Evolutionary conservation across 2,888 invertebrate genomes (phyloP), one percentile per base, ranked within the genome.

Genomic region (Athripsodes cinereus): DNA sequence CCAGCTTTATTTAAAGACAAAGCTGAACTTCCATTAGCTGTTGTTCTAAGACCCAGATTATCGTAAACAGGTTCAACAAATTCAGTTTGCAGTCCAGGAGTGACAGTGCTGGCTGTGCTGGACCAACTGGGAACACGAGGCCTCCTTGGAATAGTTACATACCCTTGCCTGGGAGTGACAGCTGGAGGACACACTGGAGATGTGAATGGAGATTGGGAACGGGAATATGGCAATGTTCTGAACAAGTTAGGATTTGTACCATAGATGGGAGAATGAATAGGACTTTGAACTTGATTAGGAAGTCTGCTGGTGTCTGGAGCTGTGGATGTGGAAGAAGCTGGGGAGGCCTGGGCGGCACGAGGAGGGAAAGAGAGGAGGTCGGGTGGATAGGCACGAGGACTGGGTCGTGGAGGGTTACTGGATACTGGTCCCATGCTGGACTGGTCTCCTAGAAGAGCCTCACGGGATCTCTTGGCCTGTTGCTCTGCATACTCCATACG

Each of bases 111-210:
- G 71, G 85, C 67, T 71, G 84, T 72, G 80, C 86, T 71, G 71
- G 87, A 87, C 89, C 92, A 92, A 68, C 90, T 90, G 1, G 89
- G 88, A 0, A 90, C 88, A 62, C 92, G 78, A 0, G 91, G 92
- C 67, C 91, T 80, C 65, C 92, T 80, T 0, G 92, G 92, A 60
- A 93, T 91, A 16, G 92, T 92, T 47, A 92, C 91, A 70, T 92
- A 92, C 11, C 91, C 92, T 69, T 88, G 88, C 63, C 88, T 81
- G 2, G 87, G 86, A 21, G 85, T 83, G 44, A 88, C 79, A 5
- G 87, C 82, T 22, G 87, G 85, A 6, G 84, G 82, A 47, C 78
- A 76, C 2, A 78, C 75, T 22, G 79, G 79, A 5, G 84, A 83
- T 26, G 85, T 81, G 66, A 89, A 89, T 0, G 88, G 89, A n/a